Conservation (phyloP, 2,113 vertebrate species). For the Cyprinus carpio region DNA sequence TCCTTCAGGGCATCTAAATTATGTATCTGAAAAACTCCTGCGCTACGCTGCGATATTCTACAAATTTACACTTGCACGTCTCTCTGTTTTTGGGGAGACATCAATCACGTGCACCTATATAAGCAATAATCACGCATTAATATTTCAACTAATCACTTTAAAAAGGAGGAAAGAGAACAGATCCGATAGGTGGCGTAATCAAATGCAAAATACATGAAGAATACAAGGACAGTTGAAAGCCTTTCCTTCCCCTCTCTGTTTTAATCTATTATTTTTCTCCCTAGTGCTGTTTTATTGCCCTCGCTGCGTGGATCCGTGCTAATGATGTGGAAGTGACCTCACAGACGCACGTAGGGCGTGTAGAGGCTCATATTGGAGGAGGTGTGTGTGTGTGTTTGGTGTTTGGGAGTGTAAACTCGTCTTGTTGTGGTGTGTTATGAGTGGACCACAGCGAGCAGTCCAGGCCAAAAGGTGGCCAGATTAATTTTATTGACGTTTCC, state of each 20-base stretch:
- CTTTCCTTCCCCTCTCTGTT: constrained; percentile 5
- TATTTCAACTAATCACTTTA: constrained; percentile 99
- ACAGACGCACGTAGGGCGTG: constrained; percentile 65
- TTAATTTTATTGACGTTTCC: constrained; percentile 99
- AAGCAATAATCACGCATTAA: constrained; percentile 97
- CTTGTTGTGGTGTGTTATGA: constrained; percentile 70
- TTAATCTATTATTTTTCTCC: constrained; percentile 53
- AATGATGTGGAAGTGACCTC: neutral
- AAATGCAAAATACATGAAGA: constrained; percentile 99
- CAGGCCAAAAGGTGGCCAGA: constrained; percentile 93
- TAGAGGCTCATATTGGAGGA: constrained; percentile 38
- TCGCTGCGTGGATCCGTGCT: neutral
- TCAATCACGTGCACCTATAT: constrained; percentile 97
- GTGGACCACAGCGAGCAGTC: constrained; percentile 68
- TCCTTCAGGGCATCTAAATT: constrained; percentile 99
- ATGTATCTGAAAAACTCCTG: constrained; percentile 99
- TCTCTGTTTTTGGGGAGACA: constrained; percentile 98
- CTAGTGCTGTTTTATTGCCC: constrained; percentile 13
- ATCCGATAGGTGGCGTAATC: constrained; percentile 93
- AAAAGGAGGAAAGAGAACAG: constrained; percentile 92
- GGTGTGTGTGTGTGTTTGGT: constrained; percentile 45
- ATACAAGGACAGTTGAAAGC: constrained; percentile 88
- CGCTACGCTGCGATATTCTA: constrained; percentile 91
- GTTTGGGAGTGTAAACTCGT: constrained; percentile 31
- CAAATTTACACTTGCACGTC: constrained; percentile 95